A percentile compares a stretch with the other conserved stretches of the same genome.
phyloP scores from a whole-genome alignment of 2,888 invertebrate species.

The Polydrusus pterygomalis region DNA sequence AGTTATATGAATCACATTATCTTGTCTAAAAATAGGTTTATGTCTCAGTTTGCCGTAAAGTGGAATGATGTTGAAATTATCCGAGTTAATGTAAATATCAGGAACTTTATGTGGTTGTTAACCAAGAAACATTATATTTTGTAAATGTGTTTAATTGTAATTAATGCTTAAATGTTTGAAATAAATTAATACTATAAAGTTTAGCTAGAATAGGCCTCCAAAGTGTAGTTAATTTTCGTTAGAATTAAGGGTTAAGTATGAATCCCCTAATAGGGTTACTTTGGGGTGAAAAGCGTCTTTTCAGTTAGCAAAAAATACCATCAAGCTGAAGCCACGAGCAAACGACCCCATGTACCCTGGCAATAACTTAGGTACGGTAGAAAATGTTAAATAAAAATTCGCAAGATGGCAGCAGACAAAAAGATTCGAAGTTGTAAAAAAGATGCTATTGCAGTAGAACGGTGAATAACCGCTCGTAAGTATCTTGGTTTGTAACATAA shows the following conservation, averaged over 20 bases:
- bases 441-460: too few relatives aligned
- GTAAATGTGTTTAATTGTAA: constrained; percentile 34
- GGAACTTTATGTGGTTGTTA: constrained; percentile 15
- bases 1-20: too few relatives aligned
- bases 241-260: constrained; percentile 8
- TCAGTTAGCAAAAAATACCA: neutral
- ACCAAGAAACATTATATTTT: constrained; percentile 30
- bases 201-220: constrained; percentile 13
- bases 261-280: neutral
- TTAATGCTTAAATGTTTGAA: constrained; percentile 29
- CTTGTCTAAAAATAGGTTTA: too few relatives aligned
- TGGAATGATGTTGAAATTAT: constrained; percentile 17
- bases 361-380: too few relatives aligned
- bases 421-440: too few relatives aligned
- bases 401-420: too few relatives aligned
- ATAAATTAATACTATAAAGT: constrained; percentile 28
- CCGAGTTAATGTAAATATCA: constrained; percentile 8
- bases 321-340: too few relatives aligned
- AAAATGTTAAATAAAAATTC: too few relatives aligned
- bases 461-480: too few relatives aligned
- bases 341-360: too few relatives aligned
- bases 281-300: neutral
- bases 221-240: constrained; percentile 28
- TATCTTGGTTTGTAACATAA: too few relatives aligned
- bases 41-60: neutral